phyloP scores from a whole-genome alignment of 2,888 invertebrate genomes.

The Thecophora atra region DNA sequence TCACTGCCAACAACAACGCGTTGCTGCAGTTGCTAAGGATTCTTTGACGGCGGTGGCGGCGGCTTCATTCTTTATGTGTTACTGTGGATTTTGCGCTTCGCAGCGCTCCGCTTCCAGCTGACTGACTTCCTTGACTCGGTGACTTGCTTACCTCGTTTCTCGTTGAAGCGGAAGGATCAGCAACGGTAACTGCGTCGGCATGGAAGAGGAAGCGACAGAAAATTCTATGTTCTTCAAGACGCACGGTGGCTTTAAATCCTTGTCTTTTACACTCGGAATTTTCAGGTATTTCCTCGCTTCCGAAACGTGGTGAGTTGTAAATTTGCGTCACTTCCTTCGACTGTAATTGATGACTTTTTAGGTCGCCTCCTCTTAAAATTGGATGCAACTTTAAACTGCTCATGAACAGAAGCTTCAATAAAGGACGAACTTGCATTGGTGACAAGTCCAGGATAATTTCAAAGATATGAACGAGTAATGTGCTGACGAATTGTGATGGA shows the following conservation, averaged over 20 bases:
- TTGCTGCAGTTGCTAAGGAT: not conserved
- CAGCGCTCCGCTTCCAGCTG: not conserved
- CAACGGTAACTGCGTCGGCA: not conserved
- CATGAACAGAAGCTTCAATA: too few species aligned
- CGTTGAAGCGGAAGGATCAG: not conserved
- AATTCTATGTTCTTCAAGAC: too few species aligned
- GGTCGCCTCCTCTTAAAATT: not conserved
- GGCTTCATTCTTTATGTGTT: not conserved
- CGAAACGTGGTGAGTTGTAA: not conserved
- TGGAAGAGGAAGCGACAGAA: not conserved
- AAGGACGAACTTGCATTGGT: too few species aligned
- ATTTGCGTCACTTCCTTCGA: not conserved
- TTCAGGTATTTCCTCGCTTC: too few species aligned
- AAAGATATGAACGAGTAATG: too few species aligned
- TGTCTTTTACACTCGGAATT: too few species aligned
- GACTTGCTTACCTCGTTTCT: not conserved
- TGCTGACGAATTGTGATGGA: too few species aligned
- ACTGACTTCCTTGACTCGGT: constrained; percentile 1
- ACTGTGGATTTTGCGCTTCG: not conserved
- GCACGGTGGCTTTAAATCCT: too few species aligned
- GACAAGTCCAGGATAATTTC: too few species aligned
- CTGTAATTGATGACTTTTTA: not conserved
- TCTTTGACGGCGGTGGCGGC: not conserved
- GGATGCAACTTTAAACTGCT: too few species aligned
- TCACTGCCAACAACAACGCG: not conserved